Conservation (phyloP, 2,888 invertebrate species). For the Lathronympha strigana region DNA sequence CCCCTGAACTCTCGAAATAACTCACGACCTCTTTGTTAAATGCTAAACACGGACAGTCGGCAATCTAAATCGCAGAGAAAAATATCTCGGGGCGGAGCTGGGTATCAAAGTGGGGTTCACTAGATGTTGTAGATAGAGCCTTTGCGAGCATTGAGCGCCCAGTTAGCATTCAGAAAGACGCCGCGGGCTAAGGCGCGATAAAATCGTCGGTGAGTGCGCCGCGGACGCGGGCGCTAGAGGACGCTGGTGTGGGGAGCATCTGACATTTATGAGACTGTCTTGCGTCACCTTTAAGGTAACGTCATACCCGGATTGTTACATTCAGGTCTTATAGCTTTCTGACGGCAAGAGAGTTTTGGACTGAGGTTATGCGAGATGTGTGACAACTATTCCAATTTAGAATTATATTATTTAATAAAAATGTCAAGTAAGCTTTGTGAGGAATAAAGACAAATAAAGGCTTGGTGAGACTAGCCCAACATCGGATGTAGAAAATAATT, state of each 20-base stretch:
- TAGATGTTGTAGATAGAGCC: slow-evolving; percentile 70
- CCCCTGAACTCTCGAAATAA: slow-evolving; percentile 36
- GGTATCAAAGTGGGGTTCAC: slow-evolving; percentile 69
- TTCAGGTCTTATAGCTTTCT: too few relatives aligned
- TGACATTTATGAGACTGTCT: slow-evolving; percentile 4
- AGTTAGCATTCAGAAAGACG: slow-evolving; percentile 82
- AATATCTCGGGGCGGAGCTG: slow-evolving; percentile 69
- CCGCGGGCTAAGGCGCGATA: slow-evolving; percentile 77
- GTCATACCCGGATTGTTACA: too few relatives aligned
- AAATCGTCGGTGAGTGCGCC: slow-evolving; percentile 64
- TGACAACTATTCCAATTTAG: too few relatives aligned
- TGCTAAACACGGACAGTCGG: slow-evolving; percentile 63
- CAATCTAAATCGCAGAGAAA: slow-evolving; percentile 76
- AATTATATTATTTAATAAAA: too few relatives aligned
- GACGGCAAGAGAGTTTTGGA: too few relatives aligned
- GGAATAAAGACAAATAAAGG: too few relatives aligned
- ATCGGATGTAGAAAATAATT: too few relatives aligned
- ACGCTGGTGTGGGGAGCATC: slow-evolving; percentile 12
- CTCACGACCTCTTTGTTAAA: slow-evolving; percentile 54
- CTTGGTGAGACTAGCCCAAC: too few relatives aligned
- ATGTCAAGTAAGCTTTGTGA: too few relatives aligned
- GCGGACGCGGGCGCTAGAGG: slow-evolving; percentile 45
- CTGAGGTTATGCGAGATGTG: too few relatives aligned
- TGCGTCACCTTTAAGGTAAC: not conserved
- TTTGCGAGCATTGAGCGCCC: slow-evolving; percentile 69